Evolutionary conservation across 2,888 invertebrate species (phyloP), one percentile per base, ranked within the genome.

Genomic region (Meandrusa payeni): DNA sequence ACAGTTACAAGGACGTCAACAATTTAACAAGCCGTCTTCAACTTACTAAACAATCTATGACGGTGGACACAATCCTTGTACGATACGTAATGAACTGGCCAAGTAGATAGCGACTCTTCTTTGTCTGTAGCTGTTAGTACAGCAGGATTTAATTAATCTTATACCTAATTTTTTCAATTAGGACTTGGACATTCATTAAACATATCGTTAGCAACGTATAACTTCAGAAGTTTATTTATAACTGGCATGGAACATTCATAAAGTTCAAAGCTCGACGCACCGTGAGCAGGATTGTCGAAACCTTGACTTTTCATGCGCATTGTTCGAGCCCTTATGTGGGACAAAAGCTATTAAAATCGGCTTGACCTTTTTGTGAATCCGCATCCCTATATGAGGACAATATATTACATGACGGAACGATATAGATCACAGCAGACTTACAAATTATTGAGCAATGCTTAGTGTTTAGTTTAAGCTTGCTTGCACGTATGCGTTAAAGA

Each of bases 231-330:
- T 15, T 4, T 15, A 15, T 15, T n/a, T 15, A 15, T 15, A 4
- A 15, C 2, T 19, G 32, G 6, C 11, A 19, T 32, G 11, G 9
- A 20, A 5, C 2, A n/a, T 2, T 20, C 11, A 4, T 37, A 29
- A 39, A 23, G 29, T 39, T 39, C 29, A 31, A 39, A 17, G 22
- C 39, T 31, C 17, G 24, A 20, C 4, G 19, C 19, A 5, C 19
- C 33, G 9, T 4, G 11, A 22, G 20, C n/a, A 43, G 32, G 15
- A 38, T 13, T 20, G 20, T 9, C 20, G 4, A 32, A 26, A 10
- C 43, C 43, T 43, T 43, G 43, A 43, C 43, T 27, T 43, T 43
- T 38, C 4, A 26, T 31, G 24, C 6, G 20, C 38, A 43, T 43
- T 38, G 43, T 43, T 31, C 13, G 12, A 19, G 37, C 43, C 43